A percentile compares a stretch with the other conserved stretches of the same genome.
Conservation (phyloP, 2,797 vertebrate species). For the Halcyon badia region DNA sequence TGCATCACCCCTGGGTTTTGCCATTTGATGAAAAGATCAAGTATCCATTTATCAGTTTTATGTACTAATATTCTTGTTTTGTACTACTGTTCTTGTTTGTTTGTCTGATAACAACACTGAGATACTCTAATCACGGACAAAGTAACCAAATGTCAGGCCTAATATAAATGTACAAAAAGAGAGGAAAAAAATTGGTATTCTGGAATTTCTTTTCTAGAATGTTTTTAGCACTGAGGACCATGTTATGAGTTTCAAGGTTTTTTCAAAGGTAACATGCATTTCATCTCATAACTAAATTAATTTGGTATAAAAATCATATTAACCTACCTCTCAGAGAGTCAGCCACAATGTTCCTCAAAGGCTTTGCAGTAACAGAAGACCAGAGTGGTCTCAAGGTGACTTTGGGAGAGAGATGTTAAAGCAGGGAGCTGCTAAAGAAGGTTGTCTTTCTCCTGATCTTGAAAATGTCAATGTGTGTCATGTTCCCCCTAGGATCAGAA, state of each 20-base stretch:
- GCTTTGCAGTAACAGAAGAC: neutral
- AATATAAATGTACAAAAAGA: neutral
- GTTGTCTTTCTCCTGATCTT: neutral
- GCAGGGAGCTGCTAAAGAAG: neutral
- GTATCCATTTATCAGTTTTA: neutral
- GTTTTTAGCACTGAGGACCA: neutral
- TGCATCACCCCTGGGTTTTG: neutral
- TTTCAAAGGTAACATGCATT: neutral
- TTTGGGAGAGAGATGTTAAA: neutral
- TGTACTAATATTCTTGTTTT: neutral
- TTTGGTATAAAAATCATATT: neutral
- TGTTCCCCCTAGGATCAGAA: neutral
- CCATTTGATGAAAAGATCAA: neutral
- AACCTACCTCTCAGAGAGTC: neutral
- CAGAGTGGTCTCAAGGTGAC: neutral
- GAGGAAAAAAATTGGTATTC: neutral
- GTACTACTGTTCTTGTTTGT: constrained; percentile 3
- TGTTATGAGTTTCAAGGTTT: neutral
- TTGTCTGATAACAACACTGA: neutral
- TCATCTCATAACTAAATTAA: neutral
- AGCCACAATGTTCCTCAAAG: neutral
- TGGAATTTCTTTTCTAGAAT: neutral
- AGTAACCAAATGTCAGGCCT: neutral
- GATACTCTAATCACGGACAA: neutral
- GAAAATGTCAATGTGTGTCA: neutral